These are phyloP conservation scores for Eucera pruinosa DNA, from an alignment of 2,888 invertebrate genomes.

Conservation along the genomic window DNA sequence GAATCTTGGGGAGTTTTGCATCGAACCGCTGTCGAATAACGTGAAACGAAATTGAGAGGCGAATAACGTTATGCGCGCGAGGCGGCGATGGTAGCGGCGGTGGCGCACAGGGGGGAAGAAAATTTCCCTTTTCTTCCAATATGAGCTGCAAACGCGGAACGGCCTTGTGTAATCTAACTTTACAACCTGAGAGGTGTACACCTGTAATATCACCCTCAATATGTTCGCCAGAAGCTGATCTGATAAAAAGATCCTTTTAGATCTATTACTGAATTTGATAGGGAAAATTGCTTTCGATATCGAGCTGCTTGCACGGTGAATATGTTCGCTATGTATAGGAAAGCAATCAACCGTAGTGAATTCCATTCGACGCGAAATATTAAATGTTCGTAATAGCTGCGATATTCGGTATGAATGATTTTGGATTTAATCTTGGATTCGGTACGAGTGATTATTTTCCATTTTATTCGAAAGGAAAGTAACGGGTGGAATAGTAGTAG, in stretches of 20 bases:
- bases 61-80: constrained; percentile 39
- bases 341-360: no score
- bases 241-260: constrained; percentile 41
- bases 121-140: constrained; percentile 36
- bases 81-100: no score
- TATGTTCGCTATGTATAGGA: no score
- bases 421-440: no score
- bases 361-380: no score
- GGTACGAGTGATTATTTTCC: no score
- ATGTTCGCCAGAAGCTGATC: constrained; percentile 35
- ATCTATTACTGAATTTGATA: constrained; percentile 39
- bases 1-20: constrained; percentile 40
- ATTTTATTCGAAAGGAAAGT: no score
- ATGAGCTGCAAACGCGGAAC: constrained; percentile 39
- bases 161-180: constrained; percentile 64
- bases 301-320: no score
- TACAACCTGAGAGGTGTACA: constrained; percentile 54
- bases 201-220: constrained; percentile 42
- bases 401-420: no score
- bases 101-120: not conserved
- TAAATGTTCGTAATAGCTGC: no score
- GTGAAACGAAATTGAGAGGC: constrained; percentile 45
- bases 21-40: constrained; percentile 51
- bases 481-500: no score
- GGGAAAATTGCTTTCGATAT: constrained; percentile 33